Percentiles rank a stretch among this genome's conserved stretches.
phyloP scores from a whole-genome alignment of 2,113 vertebrate genomes.

The Baryphthengus martii region DNA sequence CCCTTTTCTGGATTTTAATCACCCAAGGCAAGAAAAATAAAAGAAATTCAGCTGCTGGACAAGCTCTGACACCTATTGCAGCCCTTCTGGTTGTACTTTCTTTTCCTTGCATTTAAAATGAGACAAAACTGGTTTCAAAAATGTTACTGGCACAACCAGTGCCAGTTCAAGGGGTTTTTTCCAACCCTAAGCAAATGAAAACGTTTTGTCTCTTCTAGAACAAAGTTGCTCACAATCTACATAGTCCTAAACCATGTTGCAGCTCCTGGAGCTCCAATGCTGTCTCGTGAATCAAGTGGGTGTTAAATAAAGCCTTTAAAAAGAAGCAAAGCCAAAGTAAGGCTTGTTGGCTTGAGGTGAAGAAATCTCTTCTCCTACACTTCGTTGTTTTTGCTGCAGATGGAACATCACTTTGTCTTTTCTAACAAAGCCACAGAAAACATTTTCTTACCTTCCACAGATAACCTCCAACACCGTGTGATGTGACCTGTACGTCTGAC shows the following conservation, averaged over 20 bases:
- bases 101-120: background rate
- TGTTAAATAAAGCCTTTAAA: background rate
- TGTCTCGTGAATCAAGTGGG: fast-evolving
- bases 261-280: background rate
- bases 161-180: background rate
- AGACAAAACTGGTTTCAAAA: background rate
- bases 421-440: background rate
- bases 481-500: fast-evolving
- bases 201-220: background rate
- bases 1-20: background rate
- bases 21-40: background rate
- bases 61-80: background rate
- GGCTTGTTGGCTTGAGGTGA: background rate
- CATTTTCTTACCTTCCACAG: background rate
- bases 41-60: background rate
- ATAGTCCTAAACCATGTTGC: background rate
- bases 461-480: background rate
- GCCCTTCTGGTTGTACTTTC: background rate
- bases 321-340: background rate
- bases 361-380: background rate
- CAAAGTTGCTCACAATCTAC: background rate
- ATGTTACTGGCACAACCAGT: background rate
- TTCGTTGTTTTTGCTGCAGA: background rate
- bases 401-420: background rate
- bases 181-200: background rate